Conservation (phyloP, 2,888 invertebrate genomes). For the Andrena flavipes region DNA sequence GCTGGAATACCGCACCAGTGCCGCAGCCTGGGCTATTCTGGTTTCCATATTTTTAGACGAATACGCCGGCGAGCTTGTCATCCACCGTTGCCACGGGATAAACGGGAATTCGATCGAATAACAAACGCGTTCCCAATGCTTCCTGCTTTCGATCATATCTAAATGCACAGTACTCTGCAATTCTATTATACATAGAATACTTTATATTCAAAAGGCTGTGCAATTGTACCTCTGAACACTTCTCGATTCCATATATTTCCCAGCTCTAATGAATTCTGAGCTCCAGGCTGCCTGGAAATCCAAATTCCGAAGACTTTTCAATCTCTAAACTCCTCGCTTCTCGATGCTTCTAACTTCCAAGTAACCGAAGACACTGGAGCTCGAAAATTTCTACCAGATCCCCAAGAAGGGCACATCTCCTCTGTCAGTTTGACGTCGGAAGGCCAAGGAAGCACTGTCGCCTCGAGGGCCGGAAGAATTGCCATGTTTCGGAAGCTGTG, state of each 20-base stretch:
- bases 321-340: not conserved
- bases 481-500: conserved; percentile 42
- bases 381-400: not conserved
- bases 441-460: not conserved
- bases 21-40: conserved; percentile 75
- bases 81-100: conserved; percentile 19
- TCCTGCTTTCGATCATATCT: not conserved
- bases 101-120: not conserved
- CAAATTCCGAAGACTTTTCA: not conserved
- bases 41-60: conserved; percentile 75
- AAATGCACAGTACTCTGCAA: not conserved
- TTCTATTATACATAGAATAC: not conserved
- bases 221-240: not conserved
- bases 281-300: not conserved
- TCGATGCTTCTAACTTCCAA: not conserved
- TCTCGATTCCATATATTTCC: too few species aligned
- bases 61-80: conserved; percentile 59
- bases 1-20: conserved; percentile 76
- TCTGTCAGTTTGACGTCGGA: not conserved
- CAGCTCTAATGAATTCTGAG: not conserved
- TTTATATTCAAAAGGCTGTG: too few species aligned
- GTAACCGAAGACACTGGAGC: not conserved
- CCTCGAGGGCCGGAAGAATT: conserved; percentile 9
- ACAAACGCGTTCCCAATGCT: conserved; percentile 1
- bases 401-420: not conserved